Evolutionary conservation across 53 echinoderm and acorn worm genomes (phyloP).

Genomic region (Echinometra lucunter): DNA sequence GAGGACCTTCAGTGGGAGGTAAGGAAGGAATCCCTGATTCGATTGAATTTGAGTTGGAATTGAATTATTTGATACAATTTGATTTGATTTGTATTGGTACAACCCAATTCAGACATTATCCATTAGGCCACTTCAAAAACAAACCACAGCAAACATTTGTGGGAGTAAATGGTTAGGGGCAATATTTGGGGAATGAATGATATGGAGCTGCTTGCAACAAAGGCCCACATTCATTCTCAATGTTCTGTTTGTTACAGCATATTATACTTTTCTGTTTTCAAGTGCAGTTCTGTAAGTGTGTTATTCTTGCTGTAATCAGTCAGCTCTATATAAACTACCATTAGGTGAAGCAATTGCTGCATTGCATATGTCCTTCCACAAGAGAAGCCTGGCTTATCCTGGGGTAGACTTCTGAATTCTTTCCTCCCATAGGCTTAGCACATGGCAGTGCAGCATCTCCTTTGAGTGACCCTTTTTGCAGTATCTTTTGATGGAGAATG

Average conservation of each 20-base stretch:
- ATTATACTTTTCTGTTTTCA: neutral
- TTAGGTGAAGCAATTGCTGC: conserved; percentile 8
- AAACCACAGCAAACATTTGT: too few relatives aligned
- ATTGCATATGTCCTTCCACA: neutral
- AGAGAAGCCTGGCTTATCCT: neutral
- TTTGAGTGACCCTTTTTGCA: too few relatives aligned
- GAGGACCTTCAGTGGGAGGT: conserved; percentile 80
- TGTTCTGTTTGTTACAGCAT: too few relatives aligned
- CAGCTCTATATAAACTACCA: neutral
- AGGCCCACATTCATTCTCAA: too few relatives aligned
- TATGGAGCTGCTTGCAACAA: too few relatives aligned
- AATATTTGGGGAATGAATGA: too few relatives aligned
- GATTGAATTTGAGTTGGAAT: neutral
- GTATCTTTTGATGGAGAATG: too few relatives aligned
- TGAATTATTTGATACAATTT: neutral
- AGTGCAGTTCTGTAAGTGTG: neutral
- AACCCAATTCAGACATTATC: neutral
- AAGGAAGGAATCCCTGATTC: neutral
- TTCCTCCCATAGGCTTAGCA: neutral
- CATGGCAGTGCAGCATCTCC: neutral
- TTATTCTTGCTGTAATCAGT: neutral
- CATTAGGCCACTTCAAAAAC: too few relatives aligned
- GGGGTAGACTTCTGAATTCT: neutral
- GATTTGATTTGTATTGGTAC: neutral
- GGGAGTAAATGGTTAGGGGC: too few relatives aligned